Base-by-base conservation (phyloP, 2,888 invertebrate species). In the Pasiphila rectangulata region DNA sequence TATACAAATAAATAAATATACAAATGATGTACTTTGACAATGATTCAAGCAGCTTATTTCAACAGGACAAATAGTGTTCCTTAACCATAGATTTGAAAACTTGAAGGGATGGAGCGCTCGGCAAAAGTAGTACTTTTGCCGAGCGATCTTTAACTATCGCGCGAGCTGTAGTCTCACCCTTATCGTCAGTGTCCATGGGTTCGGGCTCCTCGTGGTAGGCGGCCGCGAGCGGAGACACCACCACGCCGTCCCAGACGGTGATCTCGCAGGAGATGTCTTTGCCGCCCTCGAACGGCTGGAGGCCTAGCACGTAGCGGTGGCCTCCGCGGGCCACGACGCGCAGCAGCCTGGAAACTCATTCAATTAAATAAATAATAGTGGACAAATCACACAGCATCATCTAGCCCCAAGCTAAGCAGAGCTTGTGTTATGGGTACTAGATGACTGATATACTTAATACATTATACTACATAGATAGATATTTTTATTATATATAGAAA, bases 181-280 rank as follows among this genome's bases (percentile, higher is more conserved):
- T 88, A 5, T 88, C 86, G 13, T 88, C 87, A 0, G 87, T 86
- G 56, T 89, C 89, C 86, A 89, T 87, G 1, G 84, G 79, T 29
- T 95, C 95, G 19, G 94, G 93, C 40, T 94, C 92, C 63, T 95
- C 95, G 20, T 89, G 87, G 78, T 98, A 98, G 0, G 98, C 98
- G 53, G 95, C 94, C 52, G 97, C 97, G n/a, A 98, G 89, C 0
- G 98, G 98, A 0, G 97, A 96, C 0, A 99, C 97, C 0, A 98
- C 97, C 1, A 98, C 97, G 0, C 98, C 98, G 69, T 98, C 95
- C 97, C 98, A 98, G 10, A 98, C 96, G 0, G 97, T 96, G 93
- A 98, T 97, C 83, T 98, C 97, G 0, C 94, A 91, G 4, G 94
- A 93, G 41, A 95, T 92, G 69, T 91, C 92, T 64, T 91, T 91